Percentiles rank a stretch among this genome's conserved stretches.
These are phyloP conservation scores for Acanthurus leucopareius DNA, from an alignment of 2,797 vertebrate species.

Conservation along the genomic window DNA sequence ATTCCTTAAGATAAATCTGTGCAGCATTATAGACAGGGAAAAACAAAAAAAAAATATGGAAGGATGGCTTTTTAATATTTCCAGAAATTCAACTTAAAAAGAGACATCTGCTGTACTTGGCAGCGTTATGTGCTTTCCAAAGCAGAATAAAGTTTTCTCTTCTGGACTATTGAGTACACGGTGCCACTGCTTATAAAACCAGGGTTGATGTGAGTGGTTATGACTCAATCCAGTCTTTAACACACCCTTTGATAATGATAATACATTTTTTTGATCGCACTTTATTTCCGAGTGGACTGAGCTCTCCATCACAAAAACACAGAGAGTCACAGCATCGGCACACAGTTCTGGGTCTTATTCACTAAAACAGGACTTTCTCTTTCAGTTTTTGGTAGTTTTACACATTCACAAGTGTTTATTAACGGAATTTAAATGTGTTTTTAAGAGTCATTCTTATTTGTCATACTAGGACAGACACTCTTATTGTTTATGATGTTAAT, in stretches of 20 bases:
- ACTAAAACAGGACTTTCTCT: neutral
- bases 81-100: neutral
- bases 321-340: neutral
- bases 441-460: neutral
- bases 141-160: neutral
- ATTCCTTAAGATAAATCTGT: neutral
- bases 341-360: neutral
- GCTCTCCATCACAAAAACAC: neutral
- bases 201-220: neutral
- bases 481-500: neutral
- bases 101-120: conserved; percentile 2
- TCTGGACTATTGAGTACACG: neutral
- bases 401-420: neutral
- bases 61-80: neutral
- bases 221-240: neutral
- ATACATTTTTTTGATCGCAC: neutral
- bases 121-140: neutral
- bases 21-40: neutral
- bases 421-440: neutral
- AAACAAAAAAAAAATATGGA: neutral
- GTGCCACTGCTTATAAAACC: neutral
- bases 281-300: neutral
- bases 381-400: neutral
- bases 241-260: neutral
- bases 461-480: neutral